These are phyloP conservation scores for Drosophila erecta DNA, from an alignment of 1,140 invertebrate genomes.

Conservation along the genomic window DNA sequence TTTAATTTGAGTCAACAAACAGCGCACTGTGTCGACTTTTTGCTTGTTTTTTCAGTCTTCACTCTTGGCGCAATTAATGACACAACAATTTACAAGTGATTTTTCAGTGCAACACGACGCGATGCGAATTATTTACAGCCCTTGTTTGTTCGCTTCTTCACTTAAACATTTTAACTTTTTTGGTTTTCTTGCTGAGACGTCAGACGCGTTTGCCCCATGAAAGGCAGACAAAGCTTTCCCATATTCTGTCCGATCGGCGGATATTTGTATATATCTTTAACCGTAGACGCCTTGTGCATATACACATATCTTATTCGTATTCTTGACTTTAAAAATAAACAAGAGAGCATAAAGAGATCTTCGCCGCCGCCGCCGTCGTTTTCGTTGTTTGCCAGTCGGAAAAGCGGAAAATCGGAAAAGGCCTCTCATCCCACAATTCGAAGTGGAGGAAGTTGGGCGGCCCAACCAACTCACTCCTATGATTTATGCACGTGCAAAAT, in stretches of 20 bases:
- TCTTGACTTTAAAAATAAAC: conserved; percentile 43
- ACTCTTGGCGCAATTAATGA: conserved; percentile 22
- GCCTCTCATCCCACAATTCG: neutral
- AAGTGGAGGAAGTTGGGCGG: neutral
- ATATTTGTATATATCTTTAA: conserved; percentile 11
- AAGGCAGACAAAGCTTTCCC: conserved; percentile 7
- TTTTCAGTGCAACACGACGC: conserved; percentile 31
- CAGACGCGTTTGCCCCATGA: conserved; percentile 62
- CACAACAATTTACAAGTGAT: conserved; percentile 38
- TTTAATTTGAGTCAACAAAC: conserved; percentile 41
- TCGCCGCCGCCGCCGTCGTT: no score
- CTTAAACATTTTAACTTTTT: neutral
- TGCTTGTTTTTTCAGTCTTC: neutral
- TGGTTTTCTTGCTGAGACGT: conserved; percentile 35
- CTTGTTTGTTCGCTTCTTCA: conserved; percentile 5
- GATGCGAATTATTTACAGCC: conserved; percentile 26
- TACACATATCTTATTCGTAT: conserved; percentile 27
- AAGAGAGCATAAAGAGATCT: neutral
- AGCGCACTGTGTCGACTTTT: conserved; percentile 36
- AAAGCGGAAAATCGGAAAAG: conserved; percentile 6
- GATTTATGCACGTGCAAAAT: conserved; percentile 55
- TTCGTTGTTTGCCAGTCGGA: neutral
- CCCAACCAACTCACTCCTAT: neutral
- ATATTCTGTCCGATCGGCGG: conserved; percentile 2
- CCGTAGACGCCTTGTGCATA: neutral